Percentiles rank a stretch among this genome's conserved stretches.
Conservation (phyloP, 2,888 invertebrate genomes). For the Sialis fuliginosa region DNA sequence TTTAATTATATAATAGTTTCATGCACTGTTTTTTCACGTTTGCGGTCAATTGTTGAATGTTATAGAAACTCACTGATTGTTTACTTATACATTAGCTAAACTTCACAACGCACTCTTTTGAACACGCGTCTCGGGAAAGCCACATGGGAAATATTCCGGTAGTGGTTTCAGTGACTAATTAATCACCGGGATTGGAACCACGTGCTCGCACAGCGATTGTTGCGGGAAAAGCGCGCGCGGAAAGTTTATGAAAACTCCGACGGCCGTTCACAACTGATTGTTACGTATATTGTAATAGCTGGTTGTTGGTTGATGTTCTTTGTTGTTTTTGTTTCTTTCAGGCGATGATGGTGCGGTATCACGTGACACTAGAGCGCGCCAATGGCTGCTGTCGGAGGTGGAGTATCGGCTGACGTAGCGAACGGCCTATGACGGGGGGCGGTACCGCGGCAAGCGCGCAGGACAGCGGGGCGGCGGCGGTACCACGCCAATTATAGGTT, state of each 20-base stretch:
- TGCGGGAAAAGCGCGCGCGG: neutral
- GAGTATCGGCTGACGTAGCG: constrained; percentile 7
- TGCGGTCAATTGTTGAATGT: too few relatives aligned
- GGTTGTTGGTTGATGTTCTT: constrained; percentile 26
- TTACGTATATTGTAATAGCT: constrained; percentile 18
- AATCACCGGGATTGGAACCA: neutral
- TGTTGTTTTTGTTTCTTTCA: constrained; percentile 30
- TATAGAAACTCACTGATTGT: too few relatives aligned
- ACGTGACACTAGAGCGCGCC: constrained; percentile 22
- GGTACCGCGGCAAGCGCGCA: constrained; percentile 16
- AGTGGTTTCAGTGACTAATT: neutral
- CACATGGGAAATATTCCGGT: neutral
- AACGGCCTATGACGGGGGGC: constrained; percentile 14
- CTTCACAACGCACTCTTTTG: neutral
- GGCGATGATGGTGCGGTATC: constrained; percentile 19
- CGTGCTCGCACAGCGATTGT: neutral
- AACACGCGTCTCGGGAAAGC: neutral
- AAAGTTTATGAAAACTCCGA: neutral
- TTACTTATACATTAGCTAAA: neutral
- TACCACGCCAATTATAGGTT: constrained; percentile 5
- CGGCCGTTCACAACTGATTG: constrained; percentile 15
- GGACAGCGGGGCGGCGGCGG: constrained; percentile 6
- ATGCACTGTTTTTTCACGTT: too few relatives aligned
- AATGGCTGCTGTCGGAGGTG: constrained; percentile 16
- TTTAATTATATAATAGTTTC: too few relatives aligned